Conservation (phyloP, 2,797 vertebrate species). For the Arvicola amphibius region DNA sequence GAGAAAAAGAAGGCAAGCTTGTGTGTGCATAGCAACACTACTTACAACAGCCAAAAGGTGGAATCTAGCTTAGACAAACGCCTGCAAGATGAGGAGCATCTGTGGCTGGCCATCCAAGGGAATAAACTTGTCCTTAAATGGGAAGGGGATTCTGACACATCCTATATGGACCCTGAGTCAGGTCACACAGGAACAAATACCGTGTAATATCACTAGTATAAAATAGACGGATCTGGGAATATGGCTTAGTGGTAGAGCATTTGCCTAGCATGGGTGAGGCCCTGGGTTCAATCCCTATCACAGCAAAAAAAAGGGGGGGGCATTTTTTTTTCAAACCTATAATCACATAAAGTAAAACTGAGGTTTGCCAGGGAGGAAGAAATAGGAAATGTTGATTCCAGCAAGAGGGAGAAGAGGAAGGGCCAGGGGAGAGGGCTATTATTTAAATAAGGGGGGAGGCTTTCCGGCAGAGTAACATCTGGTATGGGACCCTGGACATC, state of each 20-base stretch:
- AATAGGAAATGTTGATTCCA: accelerated
- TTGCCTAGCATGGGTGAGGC: neutral
- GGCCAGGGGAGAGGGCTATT: neutral
- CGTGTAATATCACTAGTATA: neutral
- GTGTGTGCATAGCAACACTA: neutral
- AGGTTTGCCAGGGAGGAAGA: too few species aligned
- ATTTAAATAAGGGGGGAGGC: neutral
- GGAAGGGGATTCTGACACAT: neutral
- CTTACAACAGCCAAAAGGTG: neutral
- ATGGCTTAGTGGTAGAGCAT: neutral
- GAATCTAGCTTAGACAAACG: neutral
- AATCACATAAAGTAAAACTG: neutral
- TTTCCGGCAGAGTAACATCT: neutral
- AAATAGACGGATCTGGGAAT: accelerated
- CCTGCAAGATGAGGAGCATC: too few species aligned
- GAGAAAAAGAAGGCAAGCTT: neutral
- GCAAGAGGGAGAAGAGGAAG: accelerated
- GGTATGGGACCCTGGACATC: neutral
- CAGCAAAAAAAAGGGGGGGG: too few species aligned
- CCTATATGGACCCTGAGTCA: neutral
- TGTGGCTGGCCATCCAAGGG: neutral
- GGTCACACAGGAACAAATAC: neutral
- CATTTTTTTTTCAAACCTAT: neutral
- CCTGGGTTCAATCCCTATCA: neutral
- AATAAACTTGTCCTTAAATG: neutral